Percentiles rank a stretch among this genome's conserved stretches.
phyloP scores from a whole-genome alignment of 2,888 invertebrate genomes.

The Tachina grossa region DNA sequence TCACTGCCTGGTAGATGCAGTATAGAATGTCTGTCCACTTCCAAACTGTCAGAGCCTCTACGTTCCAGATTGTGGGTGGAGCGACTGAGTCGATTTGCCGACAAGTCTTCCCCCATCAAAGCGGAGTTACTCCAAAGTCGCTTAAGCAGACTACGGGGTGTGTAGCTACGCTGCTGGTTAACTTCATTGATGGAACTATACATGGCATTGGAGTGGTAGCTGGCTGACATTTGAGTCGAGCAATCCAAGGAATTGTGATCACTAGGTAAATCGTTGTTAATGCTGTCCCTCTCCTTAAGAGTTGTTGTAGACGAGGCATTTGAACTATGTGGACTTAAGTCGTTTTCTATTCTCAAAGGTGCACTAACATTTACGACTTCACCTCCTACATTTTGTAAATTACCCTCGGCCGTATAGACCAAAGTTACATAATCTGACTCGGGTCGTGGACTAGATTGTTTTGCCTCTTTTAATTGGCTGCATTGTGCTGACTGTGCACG shows the following conservation, averaged over 20 bases:
- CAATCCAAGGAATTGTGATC: conserved; percentile 42
- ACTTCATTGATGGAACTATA: conserved; percentile 68
- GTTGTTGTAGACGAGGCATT: conserved; percentile 75
- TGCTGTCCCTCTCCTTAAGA: conserved; percentile 76
- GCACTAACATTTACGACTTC: conserved; percentile 72
- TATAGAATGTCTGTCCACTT: conserved; percentile 81
- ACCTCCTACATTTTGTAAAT: conserved; percentile 79
- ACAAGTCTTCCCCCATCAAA: conserved; percentile 64
- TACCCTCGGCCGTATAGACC: conserved; percentile 79
- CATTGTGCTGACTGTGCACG: conserved; percentile 80
- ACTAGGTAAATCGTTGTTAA: conserved; percentile 40
- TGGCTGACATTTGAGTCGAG: conserved; percentile 51
- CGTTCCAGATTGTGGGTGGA: conserved; percentile 75
- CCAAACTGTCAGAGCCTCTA: conserved; percentile 81
- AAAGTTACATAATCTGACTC: conserved; percentile 83
- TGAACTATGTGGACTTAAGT: conserved; percentile 60
- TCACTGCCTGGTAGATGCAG: conserved; percentile 91
- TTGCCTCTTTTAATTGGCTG: conserved; percentile 76
- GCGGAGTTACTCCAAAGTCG: conserved; percentile 76
- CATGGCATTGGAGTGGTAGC: conserved; percentile 55
- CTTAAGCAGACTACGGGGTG: conserved; percentile 78
- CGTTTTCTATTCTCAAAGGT: not conserved
- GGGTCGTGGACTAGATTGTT: conserved; percentile 76
- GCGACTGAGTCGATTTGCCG: conserved; percentile 69
- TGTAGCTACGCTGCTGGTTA: conserved; percentile 74